A percentile compares a stretch with the other conserved stretches of the same genome.
These are phyloP conservation scores for Tetraodon nigroviridis DNA, from an alignment of 2,113 vertebrate genomes.

Conservation along the genomic window DNA sequence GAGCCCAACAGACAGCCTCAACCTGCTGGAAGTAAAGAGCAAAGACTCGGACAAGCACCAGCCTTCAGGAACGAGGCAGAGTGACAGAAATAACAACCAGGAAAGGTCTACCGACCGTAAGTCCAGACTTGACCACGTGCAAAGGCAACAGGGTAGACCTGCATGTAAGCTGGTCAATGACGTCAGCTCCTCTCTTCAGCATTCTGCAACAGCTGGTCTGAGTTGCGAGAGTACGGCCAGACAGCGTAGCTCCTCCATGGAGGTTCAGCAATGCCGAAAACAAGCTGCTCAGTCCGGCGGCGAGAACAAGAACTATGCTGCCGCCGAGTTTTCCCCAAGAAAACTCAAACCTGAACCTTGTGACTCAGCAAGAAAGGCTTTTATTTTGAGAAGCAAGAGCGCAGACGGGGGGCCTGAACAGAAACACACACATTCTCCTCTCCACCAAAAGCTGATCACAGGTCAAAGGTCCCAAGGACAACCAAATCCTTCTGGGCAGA, in stretches of 20 bases:
- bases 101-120: constrained; percentile 68
- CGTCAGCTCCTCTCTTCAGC: constrained; percentile 64
- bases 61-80: constrained; percentile 42
- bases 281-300: constrained; percentile 65
- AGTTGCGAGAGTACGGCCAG: constrained; percentile 70
- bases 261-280: constrained; percentile 70
- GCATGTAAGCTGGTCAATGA: constrained; percentile 38
- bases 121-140: constrained; percentile 76
- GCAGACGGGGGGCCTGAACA: constrained; percentile 58
- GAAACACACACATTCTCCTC: constrained; percentile 65
- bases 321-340: constrained; percentile 65
- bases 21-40: constrained; percentile 29
- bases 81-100: constrained; percentile 70
- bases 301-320: constrained; percentile 42
- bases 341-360: constrained; percentile 62
- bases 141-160: constrained; percentile 73
- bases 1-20: constrained; percentile 57
- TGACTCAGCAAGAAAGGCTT: constrained; percentile 61
- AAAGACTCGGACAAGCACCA: constrained; percentile 47
- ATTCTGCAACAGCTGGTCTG: constrained; percentile 75
- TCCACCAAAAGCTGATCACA: constrained; percentile 73
- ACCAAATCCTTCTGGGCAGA: constrained; percentile 55
- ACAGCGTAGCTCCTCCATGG: constrained; percentile 63
- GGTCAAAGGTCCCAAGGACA: constrained; percentile 63
- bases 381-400: constrained; percentile 54